phyloP scores from a whole-genome alignment of 2,888 invertebrate genomes.

The Drosophila melanosoma region DNA sequence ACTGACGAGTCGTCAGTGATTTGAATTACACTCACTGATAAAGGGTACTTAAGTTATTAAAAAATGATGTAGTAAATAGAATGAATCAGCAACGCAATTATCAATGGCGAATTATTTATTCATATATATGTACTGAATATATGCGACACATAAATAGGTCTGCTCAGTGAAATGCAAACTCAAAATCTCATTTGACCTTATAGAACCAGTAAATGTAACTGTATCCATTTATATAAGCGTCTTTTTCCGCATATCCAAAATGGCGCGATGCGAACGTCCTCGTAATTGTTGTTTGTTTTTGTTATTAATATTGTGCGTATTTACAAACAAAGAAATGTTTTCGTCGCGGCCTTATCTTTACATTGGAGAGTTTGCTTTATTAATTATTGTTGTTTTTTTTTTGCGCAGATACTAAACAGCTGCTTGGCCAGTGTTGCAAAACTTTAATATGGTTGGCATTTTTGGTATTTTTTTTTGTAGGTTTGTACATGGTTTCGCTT shows the following conservation, averaged over 20 bases:
- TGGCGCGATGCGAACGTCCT: constrained; percentile 22
- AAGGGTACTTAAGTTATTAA: constrained; percentile 34
- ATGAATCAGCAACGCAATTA: constrained; percentile 53
- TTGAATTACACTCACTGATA: constrained; percentile 41
- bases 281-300: constrained; percentile 13
- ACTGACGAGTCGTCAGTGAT: constrained; percentile 7
- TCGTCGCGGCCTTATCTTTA: constrained; percentile 34
- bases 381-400: constrained; percentile 25
- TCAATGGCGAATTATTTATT: constrained; percentile 9
- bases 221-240: constrained; percentile 10
- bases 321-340: constrained; percentile 50
- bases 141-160: not conserved
- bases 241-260: constrained; percentile 25
- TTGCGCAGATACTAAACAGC: constrained; percentile 23
- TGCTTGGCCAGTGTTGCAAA: constrained; percentile 26
- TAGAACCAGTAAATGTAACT: constrained; percentile 12
- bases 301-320: constrained; percentile 18
- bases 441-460: not conserved
- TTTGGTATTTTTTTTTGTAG: constrained; percentile 5
- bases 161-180: not conserved
- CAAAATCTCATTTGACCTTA: constrained; percentile 25
- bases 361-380: constrained; percentile 33
- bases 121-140: not conserved
- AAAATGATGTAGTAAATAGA: constrained; percentile 31
- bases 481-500: not conserved